Conservation (phyloP, 1,140 invertebrate genomes). For the Rhagoletis pomonella region DNA sequence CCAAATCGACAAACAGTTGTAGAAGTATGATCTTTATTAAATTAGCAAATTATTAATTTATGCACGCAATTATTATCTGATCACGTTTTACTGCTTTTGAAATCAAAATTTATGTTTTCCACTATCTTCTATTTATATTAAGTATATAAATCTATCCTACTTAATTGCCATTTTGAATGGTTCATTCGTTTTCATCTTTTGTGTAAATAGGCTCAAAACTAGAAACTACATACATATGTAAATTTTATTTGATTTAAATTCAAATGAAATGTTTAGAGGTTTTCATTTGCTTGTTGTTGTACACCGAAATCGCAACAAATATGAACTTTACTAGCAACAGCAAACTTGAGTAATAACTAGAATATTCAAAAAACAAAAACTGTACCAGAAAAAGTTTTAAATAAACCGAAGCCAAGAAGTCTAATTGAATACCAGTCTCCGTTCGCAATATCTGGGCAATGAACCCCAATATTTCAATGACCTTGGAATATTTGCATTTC, state of each 20-base stretch:
- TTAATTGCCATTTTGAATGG: neutral
- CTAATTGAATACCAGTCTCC: neutral
- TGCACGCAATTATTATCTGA: neutral
- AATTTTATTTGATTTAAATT: conserved; percentile 11
- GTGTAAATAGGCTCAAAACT: conserved; percentile 21
- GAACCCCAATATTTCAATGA: neutral
- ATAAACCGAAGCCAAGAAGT: neutral
- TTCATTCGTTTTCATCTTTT: conserved; percentile 32
- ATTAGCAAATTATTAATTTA: neutral
- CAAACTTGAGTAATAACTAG: too few relatives aligned
- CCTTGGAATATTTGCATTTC: neutral
- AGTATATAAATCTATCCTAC: neutral
- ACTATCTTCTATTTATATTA: neutral
- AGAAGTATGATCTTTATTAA: neutral
- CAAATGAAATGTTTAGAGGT: neutral
- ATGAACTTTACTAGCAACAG: neutral
- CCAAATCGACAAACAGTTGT: neutral
- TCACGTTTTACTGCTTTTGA: neutral
- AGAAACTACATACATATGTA: conserved; percentile 12
- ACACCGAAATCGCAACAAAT: neutral
- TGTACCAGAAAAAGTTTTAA: too few relatives aligned
- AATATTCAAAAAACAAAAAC: too few relatives aligned
- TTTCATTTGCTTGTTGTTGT: neutral
- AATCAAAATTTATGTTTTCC: neutral
- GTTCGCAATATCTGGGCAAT: neutral